Conservation (phyloP, 2,888 invertebrate species). For the Epinotia demarniana region DNA sequence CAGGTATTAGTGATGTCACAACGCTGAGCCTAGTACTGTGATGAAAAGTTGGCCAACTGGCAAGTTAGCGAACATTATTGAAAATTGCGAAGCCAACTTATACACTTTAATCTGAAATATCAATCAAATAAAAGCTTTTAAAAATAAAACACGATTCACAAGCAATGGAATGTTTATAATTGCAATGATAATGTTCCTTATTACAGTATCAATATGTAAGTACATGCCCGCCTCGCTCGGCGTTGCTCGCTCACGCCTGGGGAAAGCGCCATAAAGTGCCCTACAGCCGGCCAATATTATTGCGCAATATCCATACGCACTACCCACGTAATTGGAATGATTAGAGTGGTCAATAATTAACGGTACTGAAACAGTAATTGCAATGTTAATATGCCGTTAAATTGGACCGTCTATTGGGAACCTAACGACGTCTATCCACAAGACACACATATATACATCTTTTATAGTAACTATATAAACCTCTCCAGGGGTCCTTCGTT, state of each 20-base stretch:
- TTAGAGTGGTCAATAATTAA: background rate
- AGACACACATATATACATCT: conserved; percentile 45
- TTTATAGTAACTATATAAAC: conserved; percentile 49
- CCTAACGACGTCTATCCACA: background rate
- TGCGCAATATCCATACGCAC: background rate
- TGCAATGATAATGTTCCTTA: conserved; percentile 75
- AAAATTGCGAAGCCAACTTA: no score
- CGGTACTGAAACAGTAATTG: background rate
- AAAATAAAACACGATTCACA: conserved; percentile 75
- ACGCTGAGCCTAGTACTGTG: no score
- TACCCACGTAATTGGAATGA: background rate
- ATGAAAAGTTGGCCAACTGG: no score
- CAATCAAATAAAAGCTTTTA: no score
- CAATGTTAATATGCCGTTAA: background rate
- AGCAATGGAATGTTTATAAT: conserved; percentile 84
- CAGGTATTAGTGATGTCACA: no score
- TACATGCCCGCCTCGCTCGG: conserved; percentile 63
- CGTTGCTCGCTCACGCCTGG: conserved; percentile 52
- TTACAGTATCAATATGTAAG: conserved; percentile 69
- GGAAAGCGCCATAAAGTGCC: background rate
- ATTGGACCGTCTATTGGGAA: background rate
- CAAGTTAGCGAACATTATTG: no score
- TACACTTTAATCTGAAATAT: no score
- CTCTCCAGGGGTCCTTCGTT: conserved; percentile 58
- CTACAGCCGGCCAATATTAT: background rate